Percentiles rank a stretch among this genome's conserved stretches.
Conservation (phyloP, 2,113 vertebrate genomes). For the Seriola rivoliana region DNA sequence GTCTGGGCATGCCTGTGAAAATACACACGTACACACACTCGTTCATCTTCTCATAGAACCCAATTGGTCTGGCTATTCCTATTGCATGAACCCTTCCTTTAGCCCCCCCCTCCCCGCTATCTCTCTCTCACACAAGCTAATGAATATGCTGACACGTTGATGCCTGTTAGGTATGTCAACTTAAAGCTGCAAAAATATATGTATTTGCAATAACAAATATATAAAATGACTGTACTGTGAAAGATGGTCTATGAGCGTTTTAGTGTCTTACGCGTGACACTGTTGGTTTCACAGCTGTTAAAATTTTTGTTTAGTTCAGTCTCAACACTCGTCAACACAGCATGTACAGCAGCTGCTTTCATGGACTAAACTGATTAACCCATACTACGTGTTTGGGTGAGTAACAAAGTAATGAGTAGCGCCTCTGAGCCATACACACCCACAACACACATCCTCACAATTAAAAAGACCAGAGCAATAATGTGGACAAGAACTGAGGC, state of each 20-base stretch:
- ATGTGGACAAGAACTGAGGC: conserved; percentile 53
- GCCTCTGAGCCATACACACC: not conserved
- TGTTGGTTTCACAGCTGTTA: not conserved
- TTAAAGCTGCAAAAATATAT: not conserved
- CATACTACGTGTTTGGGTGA: not conserved
- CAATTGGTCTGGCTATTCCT: not conserved
- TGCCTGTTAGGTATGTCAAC: not conserved
- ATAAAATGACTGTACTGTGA: not conserved
- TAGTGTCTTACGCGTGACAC: not conserved
- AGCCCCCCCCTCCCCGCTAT: not conserved
- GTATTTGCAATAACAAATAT: not conserved
- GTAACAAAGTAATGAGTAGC: not conserved
- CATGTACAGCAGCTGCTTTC: not conserved
- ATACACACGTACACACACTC: conserved; percentile 3
- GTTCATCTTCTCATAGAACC: not conserved
- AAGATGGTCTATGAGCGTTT: not conserved
- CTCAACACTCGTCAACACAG: not conserved
- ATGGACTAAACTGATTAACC: not conserved
- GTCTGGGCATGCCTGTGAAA: conserved; percentile 62
- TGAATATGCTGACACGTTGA: not conserved
- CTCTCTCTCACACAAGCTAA: not conserved
- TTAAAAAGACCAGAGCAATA: not conserved
- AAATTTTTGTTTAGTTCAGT: not conserved
- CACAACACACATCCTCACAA: not conserved
- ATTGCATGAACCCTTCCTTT: not conserved